A percentile compares a stretch with the other conserved stretches of the same genome.
phyloP scores from a whole-genome alignment of 2,113 vertebrate species.

The Craseonycteris thonglongyai region DNA sequence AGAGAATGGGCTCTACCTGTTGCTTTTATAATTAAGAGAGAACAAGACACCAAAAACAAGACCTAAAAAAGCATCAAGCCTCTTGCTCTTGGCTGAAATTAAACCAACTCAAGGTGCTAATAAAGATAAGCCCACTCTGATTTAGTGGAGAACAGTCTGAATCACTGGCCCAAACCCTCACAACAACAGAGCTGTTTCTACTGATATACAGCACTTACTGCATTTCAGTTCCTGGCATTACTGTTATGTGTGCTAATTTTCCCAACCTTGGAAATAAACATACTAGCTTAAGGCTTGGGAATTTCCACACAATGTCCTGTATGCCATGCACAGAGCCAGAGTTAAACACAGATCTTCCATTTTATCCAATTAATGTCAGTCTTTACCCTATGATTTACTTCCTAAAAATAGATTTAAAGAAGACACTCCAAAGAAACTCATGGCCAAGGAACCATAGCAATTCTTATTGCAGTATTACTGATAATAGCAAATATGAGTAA shows the following conservation, averaged over 20 bases:
- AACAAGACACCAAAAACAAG: neutral
- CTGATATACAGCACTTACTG: neutral
- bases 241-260: neutral
- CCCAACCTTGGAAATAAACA: no score
- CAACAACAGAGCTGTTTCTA: neutral
- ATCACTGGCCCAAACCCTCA: neutral
- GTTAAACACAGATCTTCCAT: neutral
- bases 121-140: neutral
- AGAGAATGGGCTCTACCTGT: neutral
- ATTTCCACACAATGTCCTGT: neutral
- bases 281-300: neutral
- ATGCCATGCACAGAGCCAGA: neutral
- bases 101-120: neutral
- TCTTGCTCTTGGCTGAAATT: neutral
- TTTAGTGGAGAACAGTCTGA: neutral
- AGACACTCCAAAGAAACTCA: neutral
- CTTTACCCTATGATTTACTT: conserved; percentile 40
- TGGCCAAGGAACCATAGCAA: neutral
- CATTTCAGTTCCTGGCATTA: neutral
- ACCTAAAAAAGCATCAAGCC: neutral
- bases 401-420: conserved; percentile 47
- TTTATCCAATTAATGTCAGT: conserved; percentile 3
- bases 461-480: neutral
- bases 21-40: neutral
- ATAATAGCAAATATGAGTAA: neutral